These are phyloP conservation scores for Allophyes oxyacanthae DNA, from an alignment of 2,888 invertebrate species.

Conservation along the genomic window DNA sequence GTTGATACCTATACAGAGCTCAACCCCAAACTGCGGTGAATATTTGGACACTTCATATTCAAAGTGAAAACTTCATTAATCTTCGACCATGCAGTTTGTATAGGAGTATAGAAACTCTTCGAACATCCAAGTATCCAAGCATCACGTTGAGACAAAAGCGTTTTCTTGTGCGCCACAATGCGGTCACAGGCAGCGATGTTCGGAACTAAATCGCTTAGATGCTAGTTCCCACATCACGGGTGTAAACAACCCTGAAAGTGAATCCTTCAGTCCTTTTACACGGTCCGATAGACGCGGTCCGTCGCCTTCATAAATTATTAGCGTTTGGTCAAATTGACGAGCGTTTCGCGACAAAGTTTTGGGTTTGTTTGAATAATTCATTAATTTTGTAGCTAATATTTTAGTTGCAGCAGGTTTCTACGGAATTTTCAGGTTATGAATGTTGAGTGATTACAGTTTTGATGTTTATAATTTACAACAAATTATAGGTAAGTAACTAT, in stretches of 20 bases:
- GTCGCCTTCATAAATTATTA: conserved; percentile 58
- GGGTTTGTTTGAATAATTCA: conserved; percentile 1
- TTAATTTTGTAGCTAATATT: neutral
- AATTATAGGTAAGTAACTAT: too few species aligned
- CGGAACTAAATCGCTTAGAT: conserved; percentile 61
- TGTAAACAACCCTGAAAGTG: conserved; percentile 63
- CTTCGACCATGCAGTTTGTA: conserved; percentile 42
- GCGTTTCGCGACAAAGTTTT: neutral
- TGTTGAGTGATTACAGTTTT: too few species aligned
- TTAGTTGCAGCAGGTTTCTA: too few species aligned
- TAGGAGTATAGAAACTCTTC: conserved; percentile 30
- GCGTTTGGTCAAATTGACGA: conserved; percentile 19
- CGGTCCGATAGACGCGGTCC: conserved; percentile 46
- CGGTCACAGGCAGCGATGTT: conserved; percentile 51
- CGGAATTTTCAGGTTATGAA: too few species aligned
- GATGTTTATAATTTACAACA: too few species aligned
- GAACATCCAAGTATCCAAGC: conserved; percentile 20
- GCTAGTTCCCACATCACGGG: conserved; percentile 55
- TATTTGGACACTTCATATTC: conserved; percentile 24
- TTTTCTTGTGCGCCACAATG: conserved; percentile 55
- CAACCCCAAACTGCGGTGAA: conserved; percentile 12
- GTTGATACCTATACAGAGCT: conserved; percentile 8
- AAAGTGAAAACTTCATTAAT: conserved; percentile 44
- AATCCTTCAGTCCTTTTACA: conserved; percentile 54
- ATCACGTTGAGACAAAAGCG: conserved; percentile 51